Evolutionary conservation across 2,888 invertebrate species (phyloP), one percentile per base, ranked within the genome.

Genomic region (Hydrotaea cyrtoneurina): DNA sequence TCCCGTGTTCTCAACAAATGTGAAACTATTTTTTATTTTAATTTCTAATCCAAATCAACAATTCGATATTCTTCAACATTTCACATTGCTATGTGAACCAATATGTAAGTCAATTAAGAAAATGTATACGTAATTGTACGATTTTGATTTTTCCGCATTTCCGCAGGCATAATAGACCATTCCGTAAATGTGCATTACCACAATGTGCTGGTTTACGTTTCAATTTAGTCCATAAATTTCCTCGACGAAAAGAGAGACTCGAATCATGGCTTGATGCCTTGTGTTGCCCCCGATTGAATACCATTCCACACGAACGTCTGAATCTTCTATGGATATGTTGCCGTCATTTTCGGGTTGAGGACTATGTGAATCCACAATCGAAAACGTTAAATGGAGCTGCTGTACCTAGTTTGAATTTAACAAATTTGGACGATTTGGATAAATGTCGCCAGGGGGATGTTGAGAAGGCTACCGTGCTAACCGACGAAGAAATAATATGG

Each of bases 201-300:
- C 59, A 83, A 10, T 90, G 89, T 57, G 69, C 78, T 46, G 88
- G 87, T 15, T 82, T 87, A 59, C 87, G 87, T n/a, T 88, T 88
- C 26, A 86, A 87, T 78, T 84, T 89, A 46, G 88, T 86, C 0
- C 90, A 90, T 43, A 89, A 87, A 83, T 88, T 90, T 73, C 90
- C 90, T 0, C 78, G 79, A 43, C 82, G 82, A 36, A 31, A 53
- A 0, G 81, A 86, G 10, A 80, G 88, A 7, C 74, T 82, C 0
- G 1, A 75, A 13, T 19, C 59, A 15, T 90, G 89, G 89, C 53
- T 88, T 5, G 39, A 86, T 5, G 85, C 82, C 11, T 82, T 87
- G 13, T 66, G 88, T 10, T 69, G 83, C 23, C 74, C 85, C 7
- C 82, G 85, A 2, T 39, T 80, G 0, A 55, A 31, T 50, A 57